Evolutionary conservation across 2,797 vertebrate genomes (phyloP).

Genomic region (Syndactyla subalaris): DNA sequence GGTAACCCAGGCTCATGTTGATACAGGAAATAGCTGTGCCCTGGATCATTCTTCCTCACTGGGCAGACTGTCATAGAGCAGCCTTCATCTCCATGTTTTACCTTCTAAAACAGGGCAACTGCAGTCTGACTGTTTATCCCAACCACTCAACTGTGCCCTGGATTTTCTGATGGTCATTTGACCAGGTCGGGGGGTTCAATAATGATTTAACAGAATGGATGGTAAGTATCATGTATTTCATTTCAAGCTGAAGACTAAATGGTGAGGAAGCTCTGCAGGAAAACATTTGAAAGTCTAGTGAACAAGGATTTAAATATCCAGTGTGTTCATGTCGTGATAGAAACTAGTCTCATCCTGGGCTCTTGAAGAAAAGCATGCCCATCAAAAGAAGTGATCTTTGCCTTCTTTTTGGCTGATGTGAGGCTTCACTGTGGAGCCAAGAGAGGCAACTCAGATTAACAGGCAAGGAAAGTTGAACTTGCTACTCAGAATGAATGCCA

Average conservation of each 20-base stretch:
- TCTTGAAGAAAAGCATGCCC: not conserved
- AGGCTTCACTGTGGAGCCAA: not conserved
- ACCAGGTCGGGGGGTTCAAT: not conserved
- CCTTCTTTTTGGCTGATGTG: not conserved
- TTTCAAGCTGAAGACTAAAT: not conserved
- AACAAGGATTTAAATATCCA: not conserved
- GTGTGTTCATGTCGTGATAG: not conserved
- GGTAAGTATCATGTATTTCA: not conserved
- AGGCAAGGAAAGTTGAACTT: not conserved
- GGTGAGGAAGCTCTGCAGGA: not conserved
- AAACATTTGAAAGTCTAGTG: not conserved
- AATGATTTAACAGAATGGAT: not conserved
- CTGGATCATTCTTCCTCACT: not conserved
- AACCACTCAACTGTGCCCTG: rapidly evolving
- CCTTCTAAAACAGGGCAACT: not conserved
- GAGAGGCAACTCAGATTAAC: not conserved
- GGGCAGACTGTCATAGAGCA: not conserved
- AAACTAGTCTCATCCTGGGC: not conserved
- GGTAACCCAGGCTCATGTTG: not conserved
- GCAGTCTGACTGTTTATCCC: not conserved
- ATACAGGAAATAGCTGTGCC: not conserved
- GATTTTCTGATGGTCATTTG: not conserved
- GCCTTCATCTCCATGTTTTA: rapidly evolving
- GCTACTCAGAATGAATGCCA: not conserved
- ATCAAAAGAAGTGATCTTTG: not conserved